Base-by-base conservation (phyloP, 2,888 invertebrate species). In the Temnothorax rugatulus region DNA sequence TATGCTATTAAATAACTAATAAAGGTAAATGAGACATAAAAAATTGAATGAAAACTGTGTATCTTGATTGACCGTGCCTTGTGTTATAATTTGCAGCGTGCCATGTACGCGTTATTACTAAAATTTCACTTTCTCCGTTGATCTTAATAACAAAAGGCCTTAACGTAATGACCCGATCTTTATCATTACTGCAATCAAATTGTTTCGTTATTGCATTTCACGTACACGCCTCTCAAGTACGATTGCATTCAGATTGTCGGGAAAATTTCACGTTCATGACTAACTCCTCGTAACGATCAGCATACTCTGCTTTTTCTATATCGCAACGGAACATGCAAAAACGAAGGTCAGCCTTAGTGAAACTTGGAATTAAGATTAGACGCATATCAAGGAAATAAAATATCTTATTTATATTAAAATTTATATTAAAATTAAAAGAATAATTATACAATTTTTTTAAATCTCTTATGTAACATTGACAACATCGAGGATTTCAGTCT, bases 11-110 rank as follows among this genome's bases (percentile, higher is more conserved):
- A 57, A 41, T n/a, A 68, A 66, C 68, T 68, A 71, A 25, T 50
- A 69, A 54, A 79, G 59, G 47, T 81, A 71, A 71, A 81, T 81
- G 71, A 81, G 71, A 61, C 71, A n/a, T 71, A 59, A 71, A 81
- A 64, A 81, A 81, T 71, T 47, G 8, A 25, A 59, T 59, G 29
- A 34, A 47, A 69, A 69, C 18, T 18, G 57, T 57, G 59, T 81
- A 61, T 59, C 34, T 41, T 59, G 59, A 71, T 81, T 81, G 47
- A 81, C 59, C 59, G 59, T 47, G n/a, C 44, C n/a, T 81, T 47
- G 47, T 59, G 59, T 25, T 79, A 18, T 38, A 81, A 69, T 71
- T 81, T 71, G 38, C 59, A 25, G 71, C 47, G 47, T 18, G 38
- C 59, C 21, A 13, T 44, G 47, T 68, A 47, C 69, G 59, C 69